Evolutionary conservation across 2,888 invertebrate genomes (phyloP), one percentile per base, ranked within the genome.

Genomic region (Lasioglossum calceatum): DNA sequence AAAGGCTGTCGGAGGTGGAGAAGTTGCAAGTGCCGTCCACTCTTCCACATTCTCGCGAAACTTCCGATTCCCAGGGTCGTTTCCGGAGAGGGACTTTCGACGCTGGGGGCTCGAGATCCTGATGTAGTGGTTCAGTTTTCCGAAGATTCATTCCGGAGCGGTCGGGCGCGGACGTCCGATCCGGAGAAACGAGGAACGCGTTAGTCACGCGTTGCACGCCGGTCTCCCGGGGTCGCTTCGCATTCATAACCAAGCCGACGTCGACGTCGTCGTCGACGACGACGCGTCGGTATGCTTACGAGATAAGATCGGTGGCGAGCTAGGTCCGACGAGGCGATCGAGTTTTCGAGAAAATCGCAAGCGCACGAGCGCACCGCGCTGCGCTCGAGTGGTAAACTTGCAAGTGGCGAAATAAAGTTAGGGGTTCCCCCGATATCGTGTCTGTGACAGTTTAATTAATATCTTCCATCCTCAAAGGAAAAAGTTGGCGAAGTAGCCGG

Each of bases 401-500:
- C 94, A 94, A 94, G 94, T 94, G 94, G 94, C 94, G 93, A 94
- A 94, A 94, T 94, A 94, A 94, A 94, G 94, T 94, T 94, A 88
- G 93, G 88, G 86, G 79, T 86, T 81, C 77, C 82, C 81, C 81
- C 75, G 87, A 91, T 91, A 91, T 92, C 93, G 93, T 94, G 94
- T 92, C 93, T 93, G 94, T 94, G 94, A 94, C 94, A 94, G 94
- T 94, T 94, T 94, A 94, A 94, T 94, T 94, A 94, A 94, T 94
- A 94, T 94, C 94, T 94, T 93, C 94, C 94, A 93, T 94, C 94
- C 91, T 93, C 94, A 93, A 94, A 94, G 93, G 92, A 93, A 93
- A 94, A 94, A 94, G 92, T 94, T 94, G 93, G 93, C 92, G 92
- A 94, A 93, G 93, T 94, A 92, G 91, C 92, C 90, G 86, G 88